Evolutionary conservation across 1,140 invertebrate genomes (phyloP), one percentile per base, ranked within the genome.

Genomic region (Trichonephila inaurata): DNA sequence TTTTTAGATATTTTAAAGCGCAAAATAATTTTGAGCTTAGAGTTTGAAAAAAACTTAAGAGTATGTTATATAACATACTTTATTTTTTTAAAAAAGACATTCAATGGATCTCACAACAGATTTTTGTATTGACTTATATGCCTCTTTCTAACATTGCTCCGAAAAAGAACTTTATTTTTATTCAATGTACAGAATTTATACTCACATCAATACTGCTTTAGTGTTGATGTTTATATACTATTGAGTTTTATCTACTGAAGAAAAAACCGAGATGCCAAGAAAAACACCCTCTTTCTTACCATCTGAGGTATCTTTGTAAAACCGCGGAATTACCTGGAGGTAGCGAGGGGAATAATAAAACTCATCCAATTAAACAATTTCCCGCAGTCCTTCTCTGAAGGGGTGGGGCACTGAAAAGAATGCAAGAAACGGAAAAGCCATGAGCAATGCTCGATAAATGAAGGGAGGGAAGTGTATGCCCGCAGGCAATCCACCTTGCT

Each of bases 351-450:
- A 12, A 44, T 92, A 86, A 92, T 87, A 92, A 92, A 92, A 86
- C 81, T 19, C 83, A 72, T 60, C 91, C 91, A 92, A 92, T 92
- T 92, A 92, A 92, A 92, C 91, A 92, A 92, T 92, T 92, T 87
- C 81, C 82, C 64, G 40, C 62, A n/a, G 61, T 62, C 19, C 69
- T 77, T 77, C 40, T 62, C 33, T 58, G 24, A 92, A 72, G 90
- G 62, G 83, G 83, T 58, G 61, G 91, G 91, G 91, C 62, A 28
- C 64, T 12, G 19, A 21, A 10, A 91, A 91, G 90, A 91, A 91
- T 91, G 90, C 90, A 8, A 33, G 44, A 83, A 91, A 83, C 90
- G 77, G 90, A 82, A 91, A 85, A 91, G 58, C 44, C 88, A 5
- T 85, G 44, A 58, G 83, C 83, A 60, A 58, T 24, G 58, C n/a